A percentile compares a stretch with the other conserved stretches of the same genome.
Evolutionary conservation across 2,113 vertebrate species (phyloP).

Genomic region (Rhipidura dahli): DNA sequence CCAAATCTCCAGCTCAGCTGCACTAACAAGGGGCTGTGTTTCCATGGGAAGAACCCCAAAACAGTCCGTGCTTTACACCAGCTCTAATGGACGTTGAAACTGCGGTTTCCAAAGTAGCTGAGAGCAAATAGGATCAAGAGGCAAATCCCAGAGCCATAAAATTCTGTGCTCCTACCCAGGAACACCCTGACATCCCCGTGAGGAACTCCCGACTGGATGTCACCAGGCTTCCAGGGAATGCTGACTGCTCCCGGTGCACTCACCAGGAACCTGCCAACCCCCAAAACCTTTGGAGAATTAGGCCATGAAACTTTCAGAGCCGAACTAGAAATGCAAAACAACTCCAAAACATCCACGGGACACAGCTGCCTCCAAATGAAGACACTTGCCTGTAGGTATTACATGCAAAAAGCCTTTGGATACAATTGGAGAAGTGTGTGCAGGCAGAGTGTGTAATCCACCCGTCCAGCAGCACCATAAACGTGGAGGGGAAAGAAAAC

Average conservation of each 20-base stretch:
- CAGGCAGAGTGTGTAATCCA: not conserved
- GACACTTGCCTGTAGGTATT: not conserved
- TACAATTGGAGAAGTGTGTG: not conserved
- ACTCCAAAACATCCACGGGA: not conserved
- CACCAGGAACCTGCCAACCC: not conserved
- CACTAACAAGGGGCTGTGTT: slow-evolving; percentile 15
- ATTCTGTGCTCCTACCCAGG: not conserved
- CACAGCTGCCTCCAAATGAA: not conserved
- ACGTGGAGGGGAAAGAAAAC: not conserved
- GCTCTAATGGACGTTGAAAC: slow-evolving; percentile 56
- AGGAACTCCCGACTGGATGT: not conserved
- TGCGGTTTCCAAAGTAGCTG: slow-evolving; percentile 49
- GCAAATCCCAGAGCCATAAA: not conserved
- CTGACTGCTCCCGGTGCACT: not conserved
- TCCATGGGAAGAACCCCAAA: slow-evolving; percentile 3
- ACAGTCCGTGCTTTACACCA: slow-evolving; percentile 30
- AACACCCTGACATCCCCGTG: not conserved
- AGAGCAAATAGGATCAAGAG: slow-evolving; percentile 21
- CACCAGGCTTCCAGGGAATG: not conserved
- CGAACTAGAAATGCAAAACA: not conserved
- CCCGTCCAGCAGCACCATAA: not conserved
- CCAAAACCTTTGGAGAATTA: not conserved
- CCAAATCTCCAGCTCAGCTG: slow-evolving; percentile 47
- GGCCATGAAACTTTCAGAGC: not conserved
- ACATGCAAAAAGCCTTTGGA: not conserved